Conservation (phyloP, 2,797 vertebrate species). For the Lepus oiostolus region DNA sequence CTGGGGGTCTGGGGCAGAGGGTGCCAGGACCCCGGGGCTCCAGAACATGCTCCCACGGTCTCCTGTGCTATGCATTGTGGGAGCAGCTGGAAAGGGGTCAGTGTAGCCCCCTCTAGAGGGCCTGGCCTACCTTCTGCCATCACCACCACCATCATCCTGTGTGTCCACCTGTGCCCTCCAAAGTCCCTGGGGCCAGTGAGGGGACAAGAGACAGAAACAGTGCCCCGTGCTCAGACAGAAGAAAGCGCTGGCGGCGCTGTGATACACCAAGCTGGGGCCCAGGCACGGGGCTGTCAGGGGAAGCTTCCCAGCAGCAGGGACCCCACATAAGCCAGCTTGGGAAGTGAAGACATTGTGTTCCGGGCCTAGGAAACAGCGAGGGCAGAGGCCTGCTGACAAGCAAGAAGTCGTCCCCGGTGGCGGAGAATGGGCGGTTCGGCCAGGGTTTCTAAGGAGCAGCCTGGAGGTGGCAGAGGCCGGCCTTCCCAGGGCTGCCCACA, state of each 20-base stretch:
- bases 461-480: neutral
- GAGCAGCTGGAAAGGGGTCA: neutral
- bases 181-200: neutral
- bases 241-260: neutral
- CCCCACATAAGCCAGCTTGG: neutral
- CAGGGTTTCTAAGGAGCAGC: neutral
- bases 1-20: neutral
- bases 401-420: too few species aligned
- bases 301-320: neutral
- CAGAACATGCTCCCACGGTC: neutral
- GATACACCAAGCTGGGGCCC: neutral
- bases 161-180: neutral
- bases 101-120: neutral
- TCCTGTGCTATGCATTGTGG: neutral
- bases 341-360: neutral
- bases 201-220: neutral
- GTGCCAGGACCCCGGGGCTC: neutral
- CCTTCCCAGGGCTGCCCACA: neutral
- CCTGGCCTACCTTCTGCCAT: neutral
- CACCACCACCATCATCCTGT: neutral
- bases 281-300: neutral
- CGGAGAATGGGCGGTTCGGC: neutral
- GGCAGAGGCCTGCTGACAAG: neutral
- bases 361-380: neutral
- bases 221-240: neutral